Evolutionary conservation across 2,888 invertebrate genomes (phyloP).

Genomic region (Stegana nigrithorax): DNA sequence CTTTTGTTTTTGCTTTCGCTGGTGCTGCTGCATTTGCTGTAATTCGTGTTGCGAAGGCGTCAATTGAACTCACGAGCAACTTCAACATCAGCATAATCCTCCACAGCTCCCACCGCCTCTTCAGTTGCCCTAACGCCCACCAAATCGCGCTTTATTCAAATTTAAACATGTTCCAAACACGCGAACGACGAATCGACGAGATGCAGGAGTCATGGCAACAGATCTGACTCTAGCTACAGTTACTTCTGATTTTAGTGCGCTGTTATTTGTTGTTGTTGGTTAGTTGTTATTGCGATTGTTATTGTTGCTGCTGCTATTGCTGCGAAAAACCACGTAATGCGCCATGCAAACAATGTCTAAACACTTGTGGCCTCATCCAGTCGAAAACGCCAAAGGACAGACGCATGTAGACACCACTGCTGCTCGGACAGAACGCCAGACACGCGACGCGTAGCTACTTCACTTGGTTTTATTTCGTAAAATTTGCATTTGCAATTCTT

Average conservation of each 20-base stretch:
- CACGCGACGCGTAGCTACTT: constrained; percentile 19
- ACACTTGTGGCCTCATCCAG: constrained; percentile 44
- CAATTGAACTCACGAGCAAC: constrained; percentile 32
- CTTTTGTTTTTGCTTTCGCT: neutral
- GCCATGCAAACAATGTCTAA: constrained; percentile 58
- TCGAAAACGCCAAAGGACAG: neutral
- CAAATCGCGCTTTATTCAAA: constrained; percentile 48
- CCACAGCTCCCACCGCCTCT: constrained; percentile 11
- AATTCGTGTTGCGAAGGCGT: constrained; percentile 32
- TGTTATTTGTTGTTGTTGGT: neutral
- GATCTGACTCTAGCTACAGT: no score
- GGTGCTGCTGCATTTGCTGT: neutral
- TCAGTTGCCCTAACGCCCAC: constrained; percentile 12
- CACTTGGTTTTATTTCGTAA: constrained; percentile 42
- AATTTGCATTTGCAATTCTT: constrained; percentile 50
- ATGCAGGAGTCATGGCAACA: constrained; percentile 1
- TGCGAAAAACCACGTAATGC: constrained; percentile 54
- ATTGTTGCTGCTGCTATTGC: neutral
- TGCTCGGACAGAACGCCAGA: neutral
- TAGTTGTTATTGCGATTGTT: neutral
- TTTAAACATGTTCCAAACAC: constrained; percentile 52
- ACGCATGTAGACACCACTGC: neutral
- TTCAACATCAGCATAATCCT: no score
- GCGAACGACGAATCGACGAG: constrained; percentile 26
- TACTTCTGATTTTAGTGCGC: neutral